Percentiles rank a stretch among this genome's conserved stretches.
These are phyloP conservation scores for Anser cygnoides DNA, from an alignment of 2,113 vertebrate genomes.

Conservation along the genomic window DNA sequence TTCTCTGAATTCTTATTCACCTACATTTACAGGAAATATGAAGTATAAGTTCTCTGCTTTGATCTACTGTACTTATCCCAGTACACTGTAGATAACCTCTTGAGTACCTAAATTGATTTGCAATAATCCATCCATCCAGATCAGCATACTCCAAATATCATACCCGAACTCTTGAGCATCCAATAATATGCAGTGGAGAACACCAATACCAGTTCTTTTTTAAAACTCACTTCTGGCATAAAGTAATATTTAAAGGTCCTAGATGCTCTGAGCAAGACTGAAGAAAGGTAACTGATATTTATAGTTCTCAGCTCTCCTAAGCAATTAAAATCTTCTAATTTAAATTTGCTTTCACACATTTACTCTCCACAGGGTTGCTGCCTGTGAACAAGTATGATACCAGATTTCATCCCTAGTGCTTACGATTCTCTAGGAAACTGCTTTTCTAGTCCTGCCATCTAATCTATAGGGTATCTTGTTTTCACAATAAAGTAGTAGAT, in stretches of 20 bases:
- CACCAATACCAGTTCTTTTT: not conserved
- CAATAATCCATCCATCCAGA: not conserved
- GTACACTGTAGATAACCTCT: not conserved
- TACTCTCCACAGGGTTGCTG: not conserved
- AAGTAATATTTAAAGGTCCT: not conserved
- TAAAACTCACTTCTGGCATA: not conserved
- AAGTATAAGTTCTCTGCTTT: not conserved
- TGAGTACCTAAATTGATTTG: not conserved
- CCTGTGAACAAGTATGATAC: not conserved
- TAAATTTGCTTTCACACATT: not conserved
- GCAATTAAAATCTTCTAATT: not conserved
- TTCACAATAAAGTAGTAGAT: not conserved
- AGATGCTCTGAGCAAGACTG: not conserved
- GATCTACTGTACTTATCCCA: not conserved
- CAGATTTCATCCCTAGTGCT: rapidly evolving
- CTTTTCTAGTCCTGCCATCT: not conserved
- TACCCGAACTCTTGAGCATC: not conserved
- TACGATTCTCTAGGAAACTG: not conserved
- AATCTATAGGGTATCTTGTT: not conserved
- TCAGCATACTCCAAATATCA: not conserved
- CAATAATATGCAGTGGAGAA: not conserved
- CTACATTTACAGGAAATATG: not conserved
- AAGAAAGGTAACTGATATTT: not conserved
- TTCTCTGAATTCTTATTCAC: not conserved
- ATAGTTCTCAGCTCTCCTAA: not conserved